Evolutionary conservation across 1,140 invertebrate species (phyloP).

Genomic region (Philopotamus ludificatus): DNA sequence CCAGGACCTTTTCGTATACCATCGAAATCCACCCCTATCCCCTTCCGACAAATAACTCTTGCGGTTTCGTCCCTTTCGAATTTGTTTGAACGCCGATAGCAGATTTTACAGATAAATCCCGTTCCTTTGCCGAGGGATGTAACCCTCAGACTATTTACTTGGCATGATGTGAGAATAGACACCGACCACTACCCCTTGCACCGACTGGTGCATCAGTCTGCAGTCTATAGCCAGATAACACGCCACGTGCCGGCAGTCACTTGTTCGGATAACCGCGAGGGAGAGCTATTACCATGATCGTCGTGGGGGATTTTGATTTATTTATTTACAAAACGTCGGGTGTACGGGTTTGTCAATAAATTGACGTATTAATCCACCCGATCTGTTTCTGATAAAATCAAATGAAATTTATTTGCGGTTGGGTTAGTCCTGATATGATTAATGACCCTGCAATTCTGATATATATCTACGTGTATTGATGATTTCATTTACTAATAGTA

Average conservation of each 20-base stretch:
- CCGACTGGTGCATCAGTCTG: too few species aligned
- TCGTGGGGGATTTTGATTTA: background rate
- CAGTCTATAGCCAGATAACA: background rate
- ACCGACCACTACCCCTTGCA: background rate
- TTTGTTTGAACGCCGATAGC: slow-evolving; percentile 12
- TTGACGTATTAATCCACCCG: too few species aligned
- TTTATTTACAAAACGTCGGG: background rate
- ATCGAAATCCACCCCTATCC: too few species aligned
- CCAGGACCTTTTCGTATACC: too few species aligned
- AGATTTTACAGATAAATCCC: slow-evolving; percentile 13
- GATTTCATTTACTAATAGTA: too few species aligned
- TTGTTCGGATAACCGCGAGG: background rate
- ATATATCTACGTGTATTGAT: too few species aligned
- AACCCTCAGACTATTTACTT: slow-evolving; percentile 16
- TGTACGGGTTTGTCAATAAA: background rate
- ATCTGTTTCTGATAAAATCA: too few species aligned
- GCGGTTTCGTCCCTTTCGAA: slow-evolving; percentile 1
- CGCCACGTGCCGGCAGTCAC: background rate
- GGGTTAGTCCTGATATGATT: too few species aligned
- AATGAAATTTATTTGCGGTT: too few species aligned
- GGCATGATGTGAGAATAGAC: slow-evolving; percentile 5
- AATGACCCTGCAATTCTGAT: too few species aligned
- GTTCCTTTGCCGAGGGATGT: background rate
- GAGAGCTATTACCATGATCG: background rate
- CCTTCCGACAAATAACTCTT: slow-evolving; percentile 20